These are phyloP conservation scores for Colaptes auratus DNA, from an alignment of 2,113 vertebrate genomes.

Conservation along the genomic window DNA sequence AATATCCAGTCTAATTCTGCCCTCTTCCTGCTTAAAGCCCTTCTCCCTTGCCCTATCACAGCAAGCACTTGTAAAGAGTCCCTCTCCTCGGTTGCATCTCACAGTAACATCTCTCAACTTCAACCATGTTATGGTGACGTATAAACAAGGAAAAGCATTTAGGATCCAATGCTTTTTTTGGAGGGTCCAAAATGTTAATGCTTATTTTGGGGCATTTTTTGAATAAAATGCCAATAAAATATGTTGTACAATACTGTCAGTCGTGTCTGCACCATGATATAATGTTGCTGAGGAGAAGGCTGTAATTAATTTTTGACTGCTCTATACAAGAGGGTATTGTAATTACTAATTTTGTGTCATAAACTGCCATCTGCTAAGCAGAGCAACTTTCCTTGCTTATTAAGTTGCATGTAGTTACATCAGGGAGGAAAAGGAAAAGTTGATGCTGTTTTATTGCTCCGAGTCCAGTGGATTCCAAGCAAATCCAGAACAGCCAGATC, in stretches of 20 bases:
- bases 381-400: not conserved
- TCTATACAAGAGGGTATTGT: not conserved
- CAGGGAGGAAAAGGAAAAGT: not conserved
- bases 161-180: not conserved
- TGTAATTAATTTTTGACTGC: constrained; percentile 1
- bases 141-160: not conserved
- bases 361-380: not conserved
- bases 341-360: not conserved
- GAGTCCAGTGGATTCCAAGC: not conserved
- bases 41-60: no score
- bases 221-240: not conserved
- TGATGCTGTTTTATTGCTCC: not conserved
- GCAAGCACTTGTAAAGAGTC: no score
- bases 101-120: not conserved
- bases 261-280: not conserved
- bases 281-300: not conserved
- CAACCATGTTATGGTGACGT: not conserved
- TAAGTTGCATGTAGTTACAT: not conserved
- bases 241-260: not conserved
- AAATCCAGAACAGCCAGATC: not conserved
- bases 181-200: not conserved
- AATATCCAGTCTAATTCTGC: no score
- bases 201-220: not conserved
- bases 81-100: not conserved
- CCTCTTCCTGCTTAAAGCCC: no score